Evolutionary conservation across 2,888 invertebrate species (phyloP).

Genomic region (Corythucha ciliata): DNA sequence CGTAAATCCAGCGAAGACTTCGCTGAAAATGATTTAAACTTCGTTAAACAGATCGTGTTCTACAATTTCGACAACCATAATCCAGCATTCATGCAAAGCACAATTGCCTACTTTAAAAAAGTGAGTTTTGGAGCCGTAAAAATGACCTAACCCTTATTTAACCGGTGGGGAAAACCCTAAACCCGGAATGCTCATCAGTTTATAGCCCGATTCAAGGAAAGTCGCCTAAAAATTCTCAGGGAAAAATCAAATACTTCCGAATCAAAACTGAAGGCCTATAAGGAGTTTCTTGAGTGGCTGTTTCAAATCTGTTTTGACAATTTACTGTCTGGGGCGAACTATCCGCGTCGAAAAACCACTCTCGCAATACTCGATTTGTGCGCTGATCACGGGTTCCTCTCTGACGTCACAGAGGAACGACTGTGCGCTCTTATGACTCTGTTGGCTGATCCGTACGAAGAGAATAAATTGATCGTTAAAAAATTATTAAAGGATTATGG

Average conservation of each 20-base stretch:
- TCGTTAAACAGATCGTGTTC: conserved; percentile 52
- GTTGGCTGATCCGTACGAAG: conserved; percentile 67
- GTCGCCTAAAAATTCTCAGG: conserved; percentile 34
- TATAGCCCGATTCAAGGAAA: conserved; percentile 46
- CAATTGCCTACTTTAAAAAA: conserved; percentile 62
- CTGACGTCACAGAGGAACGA: too few species aligned
- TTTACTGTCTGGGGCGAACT: conserved; percentile 54
- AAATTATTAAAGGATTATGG: conserved; percentile 42
- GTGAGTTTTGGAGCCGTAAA: conserved; percentile 42
- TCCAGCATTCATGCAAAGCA: conserved; percentile 58
- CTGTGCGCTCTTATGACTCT: conserved; percentile 43
- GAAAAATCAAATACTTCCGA: not conserved
- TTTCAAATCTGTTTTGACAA: conserved; percentile 47
- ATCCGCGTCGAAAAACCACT: conserved; percentile 50
- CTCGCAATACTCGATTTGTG: conserved; percentile 46
- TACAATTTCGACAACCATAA: conserved; percentile 61
- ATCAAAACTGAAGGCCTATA: conserved; percentile 39
- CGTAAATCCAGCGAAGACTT: conserved; percentile 63
- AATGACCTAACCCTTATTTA: conserved; percentile 14
- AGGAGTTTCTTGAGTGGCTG: conserved; percentile 45
- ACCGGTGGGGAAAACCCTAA: too few species aligned
- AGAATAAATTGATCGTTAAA: conserved; percentile 59
- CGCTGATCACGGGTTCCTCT: conserved; percentile 34
- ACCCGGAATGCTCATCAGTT: too few species aligned
- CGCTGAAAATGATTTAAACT: conserved; percentile 50